Evolutionary conservation across 2,888 invertebrate species (phyloP), one percentile per base, ranked within the genome.

Genomic region (Thalpophila matura): DNA sequence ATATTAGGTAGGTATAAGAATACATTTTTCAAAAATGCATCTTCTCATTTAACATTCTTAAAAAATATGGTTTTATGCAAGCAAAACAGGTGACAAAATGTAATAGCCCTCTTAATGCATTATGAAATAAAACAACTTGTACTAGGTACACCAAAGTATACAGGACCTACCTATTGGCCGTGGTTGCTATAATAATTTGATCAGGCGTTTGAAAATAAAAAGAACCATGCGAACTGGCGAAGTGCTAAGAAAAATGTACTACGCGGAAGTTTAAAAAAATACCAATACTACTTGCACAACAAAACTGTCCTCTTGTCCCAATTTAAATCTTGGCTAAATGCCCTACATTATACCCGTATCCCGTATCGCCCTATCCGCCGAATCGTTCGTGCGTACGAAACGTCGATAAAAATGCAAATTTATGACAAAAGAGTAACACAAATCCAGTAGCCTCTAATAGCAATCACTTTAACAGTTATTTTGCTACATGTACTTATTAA

Each of bases 281-380:
- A 6, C 12, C 42, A 33, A 18, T 37, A 29, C 10, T 14, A 37
- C 12, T 16, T 24, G 7, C 18, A 37, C 14, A 20, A 37, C 14
- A 20, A 14, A n/a, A 51, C 31, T 22, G 5, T 22, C 6, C 7
- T 7, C 14, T n/a, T 35, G 24, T 37, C 49, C 40, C 3, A 31
- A 73, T 47, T 47, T 65, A 73, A 56, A 51, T 45, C 20, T 73
- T 66, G 68, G 51, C 67, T 18, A 27, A n/a, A 51, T 69, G 74
- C 58, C 66, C 47, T 57, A 38, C 12, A 31, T 3, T n/a, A n/a
- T 7, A 7, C n/a, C n/a, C n/a, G n/a, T n/a, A 22, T 20, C 22
- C 20, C 26, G 14, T 24, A 43, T 43, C 26, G 18, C 38, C 10
- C 7, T 14, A 10, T 9, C n/a, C 33, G 12, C 33, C 14, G 27